Conservation (phyloP, 2,797 vertebrate genomes). For the Clarias pachynema region DNA sequence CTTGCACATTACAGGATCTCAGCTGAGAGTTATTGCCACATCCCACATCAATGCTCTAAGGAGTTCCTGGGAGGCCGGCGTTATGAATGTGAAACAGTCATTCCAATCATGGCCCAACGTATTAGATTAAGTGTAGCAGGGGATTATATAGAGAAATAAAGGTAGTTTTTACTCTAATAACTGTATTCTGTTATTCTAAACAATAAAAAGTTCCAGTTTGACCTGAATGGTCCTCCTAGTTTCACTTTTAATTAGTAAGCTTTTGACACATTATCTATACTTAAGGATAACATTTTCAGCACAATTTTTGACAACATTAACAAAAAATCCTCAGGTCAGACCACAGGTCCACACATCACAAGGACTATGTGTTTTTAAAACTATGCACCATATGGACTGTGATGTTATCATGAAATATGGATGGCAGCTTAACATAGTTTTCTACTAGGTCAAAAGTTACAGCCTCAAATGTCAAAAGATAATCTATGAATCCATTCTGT, state of each 20-base stretch:
- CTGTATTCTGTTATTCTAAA: too few relatives aligned
- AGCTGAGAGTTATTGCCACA: too few relatives aligned
- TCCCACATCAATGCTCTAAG: too few relatives aligned
- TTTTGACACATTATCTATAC: not conserved
- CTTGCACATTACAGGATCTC: too few relatives aligned
- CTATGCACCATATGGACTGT: not conserved
- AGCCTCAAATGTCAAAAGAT: conserved; percentile 64
- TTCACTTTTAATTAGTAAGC: not conserved
- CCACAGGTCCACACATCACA: not conserved
- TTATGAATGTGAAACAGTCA: too few relatives aligned
- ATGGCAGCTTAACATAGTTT: not conserved
- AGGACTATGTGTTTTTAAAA: not conserved
- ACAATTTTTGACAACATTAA: not conserved
- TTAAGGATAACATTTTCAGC: not conserved
- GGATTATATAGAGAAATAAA: too few relatives aligned
- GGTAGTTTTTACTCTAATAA: too few relatives aligned
- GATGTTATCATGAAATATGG: not conserved
- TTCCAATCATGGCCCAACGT: too few relatives aligned
- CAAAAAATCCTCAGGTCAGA: not conserved
- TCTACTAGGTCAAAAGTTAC: conserved; percentile 49
- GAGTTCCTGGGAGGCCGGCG: too few relatives aligned
- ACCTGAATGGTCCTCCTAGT: not conserved
- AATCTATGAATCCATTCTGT: conserved; percentile 70
- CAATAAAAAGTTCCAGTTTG: too few relatives aligned
- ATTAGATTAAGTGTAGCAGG: too few relatives aligned